A percentile compares a stretch with the other conserved stretches of the same genome.
These are phyloP conservation scores for Drosophila navojoa DNA, from an alignment of 1,140 invertebrate genomes.

Conservation along the genomic window DNA sequence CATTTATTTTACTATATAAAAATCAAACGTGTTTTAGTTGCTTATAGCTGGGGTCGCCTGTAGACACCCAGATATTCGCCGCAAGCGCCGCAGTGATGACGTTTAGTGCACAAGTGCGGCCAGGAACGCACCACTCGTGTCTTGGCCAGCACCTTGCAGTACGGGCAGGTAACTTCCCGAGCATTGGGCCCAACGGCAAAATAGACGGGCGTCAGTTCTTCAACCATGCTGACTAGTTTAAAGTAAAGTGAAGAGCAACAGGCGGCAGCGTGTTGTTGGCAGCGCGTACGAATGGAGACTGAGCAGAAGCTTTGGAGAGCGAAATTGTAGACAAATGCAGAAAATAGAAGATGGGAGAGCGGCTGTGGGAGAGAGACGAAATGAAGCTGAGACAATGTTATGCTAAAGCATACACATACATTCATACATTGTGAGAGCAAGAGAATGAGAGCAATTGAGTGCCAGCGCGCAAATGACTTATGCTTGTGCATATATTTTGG, in stretches of 20 bases:
- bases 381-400: background rate
- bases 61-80: slow-evolving; percentile 79
- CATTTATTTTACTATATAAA: slow-evolving; percentile 23
- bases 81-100: slow-evolving; percentile 75
- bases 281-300: slow-evolving; percentile 48
- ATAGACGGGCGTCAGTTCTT: slow-evolving; percentile 63
- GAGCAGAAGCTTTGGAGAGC: slow-evolving; percentile 12
- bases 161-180: slow-evolving; percentile 77
- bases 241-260: background rate
- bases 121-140: slow-evolving; percentile 64
- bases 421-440: background rate
- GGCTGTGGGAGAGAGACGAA: too few species aligned
- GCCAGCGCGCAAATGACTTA: background rate
- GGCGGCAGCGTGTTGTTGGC: slow-evolving; percentile 23
- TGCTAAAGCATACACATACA: background rate
- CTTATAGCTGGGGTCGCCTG: slow-evolving; percentile 65
- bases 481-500: background rate
- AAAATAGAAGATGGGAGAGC: background rate
- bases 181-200: slow-evolving; percentile 81
- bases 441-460: background rate
- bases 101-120: slow-evolving; percentile 61
- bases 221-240: slow-evolving; percentile 24
- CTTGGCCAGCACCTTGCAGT: slow-evolving; percentile 63
- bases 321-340: too few species aligned
- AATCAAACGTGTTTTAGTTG: background rate